Evolutionary conservation across 2,888 invertebrate genomes (phyloP).

Genomic region (Drosophila cracens): DNA sequence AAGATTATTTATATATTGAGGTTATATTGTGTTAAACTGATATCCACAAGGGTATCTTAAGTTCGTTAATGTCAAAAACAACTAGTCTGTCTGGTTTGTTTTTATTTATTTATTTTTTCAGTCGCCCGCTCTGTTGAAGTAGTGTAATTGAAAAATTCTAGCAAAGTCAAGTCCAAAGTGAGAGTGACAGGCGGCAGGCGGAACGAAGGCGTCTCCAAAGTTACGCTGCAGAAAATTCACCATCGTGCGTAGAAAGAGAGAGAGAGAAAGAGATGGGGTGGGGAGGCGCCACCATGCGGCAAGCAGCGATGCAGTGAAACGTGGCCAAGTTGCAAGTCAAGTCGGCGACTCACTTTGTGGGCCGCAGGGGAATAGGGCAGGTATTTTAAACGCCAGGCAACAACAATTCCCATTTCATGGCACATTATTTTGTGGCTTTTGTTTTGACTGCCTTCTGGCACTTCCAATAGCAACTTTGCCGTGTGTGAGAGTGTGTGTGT

Average conservation of each 20-base stretch:
- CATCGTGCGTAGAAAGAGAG: slow-evolving; percentile 48
- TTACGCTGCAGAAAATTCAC: slow-evolving; percentile 77
- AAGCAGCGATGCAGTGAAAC: slow-evolving; percentile 57
- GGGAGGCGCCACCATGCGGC: slow-evolving; percentile 21
- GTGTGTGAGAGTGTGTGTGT: slow-evolving; percentile 12
- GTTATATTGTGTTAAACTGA: not conserved
- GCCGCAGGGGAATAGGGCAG: not conserved
- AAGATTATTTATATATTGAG: not conserved
- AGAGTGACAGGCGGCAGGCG: slow-evolving; percentile 74
- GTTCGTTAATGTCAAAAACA: not conserved
- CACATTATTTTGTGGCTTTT: slow-evolving; percentile 82
- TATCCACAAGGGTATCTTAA: slow-evolving; percentile 11
- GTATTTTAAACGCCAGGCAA: slow-evolving; percentile 43
- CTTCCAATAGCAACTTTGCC: slow-evolving; percentile 32
- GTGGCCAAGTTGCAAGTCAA: slow-evolving; percentile 59
- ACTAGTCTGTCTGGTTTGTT: slow-evolving; percentile 5
- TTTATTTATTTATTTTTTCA: slow-evolving; percentile 8
- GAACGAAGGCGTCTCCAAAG: slow-evolving; percentile 72
- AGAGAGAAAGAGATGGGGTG: not conserved
- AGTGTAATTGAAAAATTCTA: slow-evolving; percentile 81
- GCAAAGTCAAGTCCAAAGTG: slow-evolving; percentile 81
- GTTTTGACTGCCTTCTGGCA: slow-evolving; percentile 64
- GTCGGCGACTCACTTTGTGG: slow-evolving; percentile 18
- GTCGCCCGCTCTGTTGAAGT: slow-evolving; percentile 60
- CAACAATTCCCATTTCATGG: slow-evolving; percentile 81